Conservation (phyloP, 2,888 invertebrate genomes). For the Drosophila helvetica region DNA sequence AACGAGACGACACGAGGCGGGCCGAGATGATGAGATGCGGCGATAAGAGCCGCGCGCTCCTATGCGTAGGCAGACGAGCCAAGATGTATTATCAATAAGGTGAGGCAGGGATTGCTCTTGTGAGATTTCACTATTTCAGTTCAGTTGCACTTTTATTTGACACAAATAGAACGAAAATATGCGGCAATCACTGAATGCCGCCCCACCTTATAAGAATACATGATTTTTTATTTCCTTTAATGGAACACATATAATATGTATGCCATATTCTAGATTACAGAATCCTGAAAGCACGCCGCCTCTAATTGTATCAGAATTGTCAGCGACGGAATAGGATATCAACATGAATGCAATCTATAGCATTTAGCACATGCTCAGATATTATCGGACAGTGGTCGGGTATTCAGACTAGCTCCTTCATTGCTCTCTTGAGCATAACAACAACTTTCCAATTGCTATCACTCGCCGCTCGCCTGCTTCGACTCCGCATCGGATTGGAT, state of each 20-base stretch:
- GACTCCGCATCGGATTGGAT: neutral
- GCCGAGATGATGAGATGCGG: slow-evolving; percentile 36
- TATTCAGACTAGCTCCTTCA: slow-evolving; percentile 20
- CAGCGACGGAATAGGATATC: neutral
- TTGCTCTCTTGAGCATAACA: slow-evolving; percentile 46
- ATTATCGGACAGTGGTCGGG: slow-evolving; percentile 12
- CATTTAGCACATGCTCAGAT: slow-evolving; percentile 9
- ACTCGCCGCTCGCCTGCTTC: slow-evolving; percentile 10
- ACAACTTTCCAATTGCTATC: slow-evolving; percentile 74
- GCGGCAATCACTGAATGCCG: neutral
- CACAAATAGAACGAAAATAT: neutral
- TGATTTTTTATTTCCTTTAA: neutral
- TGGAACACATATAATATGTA: neutral
- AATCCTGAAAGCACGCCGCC: no score
- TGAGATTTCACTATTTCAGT: no score
- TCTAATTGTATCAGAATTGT: no score
- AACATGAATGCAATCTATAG: neutral
- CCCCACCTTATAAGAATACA: neutral
- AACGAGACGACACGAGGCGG: slow-evolving; percentile 20
- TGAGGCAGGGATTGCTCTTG: neutral
- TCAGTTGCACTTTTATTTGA: neutral
- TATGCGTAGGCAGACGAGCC: slow-evolving; percentile 26
- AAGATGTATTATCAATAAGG: neutral
- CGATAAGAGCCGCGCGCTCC: slow-evolving; percentile 37
- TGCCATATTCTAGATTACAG: no score